Percentiles rank a stretch among this genome's conserved stretches.
These are phyloP conservation scores for Physocephala rufipes DNA, from an alignment of 2,888 invertebrate genomes.

Conservation along the genomic window DNA sequence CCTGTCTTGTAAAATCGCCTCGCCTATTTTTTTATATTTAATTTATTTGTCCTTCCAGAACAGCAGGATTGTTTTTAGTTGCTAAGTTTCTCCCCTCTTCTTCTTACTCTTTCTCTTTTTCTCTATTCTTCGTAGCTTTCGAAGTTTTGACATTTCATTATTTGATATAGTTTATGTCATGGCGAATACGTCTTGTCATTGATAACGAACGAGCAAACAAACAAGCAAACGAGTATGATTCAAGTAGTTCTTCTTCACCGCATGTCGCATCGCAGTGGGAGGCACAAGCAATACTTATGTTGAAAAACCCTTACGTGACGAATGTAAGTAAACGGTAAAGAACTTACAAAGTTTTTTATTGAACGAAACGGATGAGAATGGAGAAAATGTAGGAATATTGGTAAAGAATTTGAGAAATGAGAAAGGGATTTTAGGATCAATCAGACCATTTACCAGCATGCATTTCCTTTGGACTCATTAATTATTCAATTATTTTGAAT, in stretches of 20 bases:
- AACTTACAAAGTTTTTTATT: too few species aligned
- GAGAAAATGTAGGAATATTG: too few species aligned
- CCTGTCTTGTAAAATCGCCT: not conserved
- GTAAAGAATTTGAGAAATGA: not conserved
- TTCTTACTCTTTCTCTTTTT: not conserved
- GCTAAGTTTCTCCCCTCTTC: not conserved
- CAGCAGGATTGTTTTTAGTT: constrained; percentile 15
- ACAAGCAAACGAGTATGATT: constrained; percentile 15
- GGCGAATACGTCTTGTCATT: constrained; percentile 6
- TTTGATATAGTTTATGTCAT: not conserved
- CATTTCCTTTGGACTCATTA: constrained; percentile 49
- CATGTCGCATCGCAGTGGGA: constrained; percentile 54
- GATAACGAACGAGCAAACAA: too few species aligned
- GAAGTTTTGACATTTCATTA: constrained; percentile 14
- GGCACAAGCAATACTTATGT: too few species aligned
- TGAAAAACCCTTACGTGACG: constrained; percentile 51
- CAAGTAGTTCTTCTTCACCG: not conserved
- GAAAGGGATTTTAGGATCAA: constrained; percentile 49
- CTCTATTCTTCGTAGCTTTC: too few species aligned
- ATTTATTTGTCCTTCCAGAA: not conserved
- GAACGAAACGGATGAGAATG: too few species aligned
- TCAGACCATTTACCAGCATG: constrained; percentile 50
- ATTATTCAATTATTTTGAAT: constrained; percentile 61
- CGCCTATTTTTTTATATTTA: not conserved
- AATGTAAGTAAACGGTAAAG: too few species aligned